These are phyloP conservation scores for Rhaphigaster nebulosa DNA, from an alignment of 2,888 invertebrate species.

Conservation along the genomic window DNA sequence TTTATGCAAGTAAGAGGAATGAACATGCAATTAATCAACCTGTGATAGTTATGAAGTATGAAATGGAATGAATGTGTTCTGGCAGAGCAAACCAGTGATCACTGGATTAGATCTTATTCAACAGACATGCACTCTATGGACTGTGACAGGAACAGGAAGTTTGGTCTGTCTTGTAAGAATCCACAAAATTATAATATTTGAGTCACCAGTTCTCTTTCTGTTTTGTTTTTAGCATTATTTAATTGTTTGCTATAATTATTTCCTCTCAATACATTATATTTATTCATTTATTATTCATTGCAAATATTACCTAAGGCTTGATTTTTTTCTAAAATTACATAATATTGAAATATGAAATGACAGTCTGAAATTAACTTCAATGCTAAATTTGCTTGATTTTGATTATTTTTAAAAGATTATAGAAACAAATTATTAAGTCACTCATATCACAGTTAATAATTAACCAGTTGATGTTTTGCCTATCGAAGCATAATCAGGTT, in stretches of 20 bases:
- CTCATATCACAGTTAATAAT: background rate
- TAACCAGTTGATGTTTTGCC: background rate
- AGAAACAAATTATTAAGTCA: no score
- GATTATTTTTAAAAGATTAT: no score
- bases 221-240: no score
- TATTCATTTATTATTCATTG: background rate
- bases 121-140: background rate
- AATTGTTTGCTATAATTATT: no score
- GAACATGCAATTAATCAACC: background rate
- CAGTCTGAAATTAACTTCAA: no score
- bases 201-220: no score
- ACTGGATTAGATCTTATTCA: no score
- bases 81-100: background rate
- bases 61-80: background rate
- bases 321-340: background rate
- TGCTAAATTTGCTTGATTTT: no score
- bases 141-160: background rate
- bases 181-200: no score
- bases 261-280: background rate
- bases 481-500: background rate
- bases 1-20: background rate
- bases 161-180: background rate
- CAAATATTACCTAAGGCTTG: background rate
- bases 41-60: background rate
- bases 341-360: no score